phyloP scores from a whole-genome alignment of 2,113 vertebrate genomes.

The Leucopsar rothschildi region DNA sequence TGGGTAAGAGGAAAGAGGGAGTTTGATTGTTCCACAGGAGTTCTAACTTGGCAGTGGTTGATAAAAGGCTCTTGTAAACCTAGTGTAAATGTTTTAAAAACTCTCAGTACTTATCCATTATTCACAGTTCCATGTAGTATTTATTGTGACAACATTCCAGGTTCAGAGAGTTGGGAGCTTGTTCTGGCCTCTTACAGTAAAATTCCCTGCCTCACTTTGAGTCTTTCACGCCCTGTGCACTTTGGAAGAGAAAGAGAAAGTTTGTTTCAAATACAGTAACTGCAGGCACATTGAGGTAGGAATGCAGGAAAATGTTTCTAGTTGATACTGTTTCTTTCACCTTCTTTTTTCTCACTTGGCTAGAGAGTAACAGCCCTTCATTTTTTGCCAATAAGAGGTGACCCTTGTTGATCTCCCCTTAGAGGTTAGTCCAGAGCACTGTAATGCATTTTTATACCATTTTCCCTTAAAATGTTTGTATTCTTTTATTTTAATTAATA shows the following conservation, averaged over 20 bases:
- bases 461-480: neutral
- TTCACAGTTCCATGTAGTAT: neutral
- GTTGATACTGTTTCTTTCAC: neutral
- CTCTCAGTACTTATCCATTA: neutral
- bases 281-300: neutral
- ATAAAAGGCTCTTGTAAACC: neutral
- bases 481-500: neutral
- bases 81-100: neutral
- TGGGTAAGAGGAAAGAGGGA: neutral
- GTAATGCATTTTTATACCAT: neutral
- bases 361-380: neutral
- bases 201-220: too few species aligned
- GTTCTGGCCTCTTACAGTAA: neutral
- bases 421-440: neutral
- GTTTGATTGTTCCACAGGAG: neutral
- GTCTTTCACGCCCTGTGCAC: neutral
- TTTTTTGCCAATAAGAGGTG: rapidly evolving
- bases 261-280: neutral
- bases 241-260: neutral
- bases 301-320: neutral
- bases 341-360: neutral
- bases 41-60: neutral
- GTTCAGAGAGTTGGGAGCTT: neutral
- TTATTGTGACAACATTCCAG: neutral
- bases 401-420: neutral